Percentiles rank a stretch among this genome's conserved stretches.
These are phyloP conservation scores for Solea senegalensis DNA, from an alignment of 2,113 vertebrate genomes.

Conservation along the genomic window DNA sequence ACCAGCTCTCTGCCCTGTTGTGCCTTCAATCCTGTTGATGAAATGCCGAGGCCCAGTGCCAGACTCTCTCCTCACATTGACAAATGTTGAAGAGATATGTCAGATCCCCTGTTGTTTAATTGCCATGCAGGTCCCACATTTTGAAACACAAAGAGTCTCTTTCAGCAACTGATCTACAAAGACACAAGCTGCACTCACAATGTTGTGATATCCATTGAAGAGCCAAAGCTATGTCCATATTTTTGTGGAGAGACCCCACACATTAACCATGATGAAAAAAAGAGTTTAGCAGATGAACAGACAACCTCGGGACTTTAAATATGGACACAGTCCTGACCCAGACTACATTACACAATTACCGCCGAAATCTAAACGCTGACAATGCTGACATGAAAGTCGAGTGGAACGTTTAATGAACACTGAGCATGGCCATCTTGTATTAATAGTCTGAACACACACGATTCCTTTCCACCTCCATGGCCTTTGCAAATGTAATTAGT, in stretches of 20 bases:
- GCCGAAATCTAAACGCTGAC: not conserved
- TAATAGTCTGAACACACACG: slow-evolving; percentile 58
- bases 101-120: slow-evolving; percentile 9
- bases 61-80: slow-evolving; percentile 5
- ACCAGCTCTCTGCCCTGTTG: slow-evolving; percentile 8
- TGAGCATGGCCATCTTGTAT: slow-evolving; percentile 38
- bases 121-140: not conserved
- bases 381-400: slow-evolving; percentile 34
- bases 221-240: slow-evolving; percentile 5
- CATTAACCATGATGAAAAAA: not conserved
- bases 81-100: slow-evolving; percentile 22
- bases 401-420: slow-evolving; percentile 28
- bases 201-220: not conserved
- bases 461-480: slow-evolving; percentile 20
- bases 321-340: slow-evolving; percentile 24
- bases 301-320: slow-evolving; percentile 15
- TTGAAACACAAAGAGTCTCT: not conserved
- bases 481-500: slow-evolving; percentile 62
- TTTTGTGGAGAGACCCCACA: not conserved
- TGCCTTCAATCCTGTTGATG: slow-evolving; percentile 27
- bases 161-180: slow-evolving; percentile 9
- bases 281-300: not conserved
- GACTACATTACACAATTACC: slow-evolving; percentile 26
- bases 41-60: slow-evolving; percentile 3
- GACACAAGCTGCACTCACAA: not conserved